Evolutionary conservation across 2,797 vertebrate genomes (phyloP), one percentile per base, ranked within the genome.

Genomic region (Balearica regulorum): DNA sequence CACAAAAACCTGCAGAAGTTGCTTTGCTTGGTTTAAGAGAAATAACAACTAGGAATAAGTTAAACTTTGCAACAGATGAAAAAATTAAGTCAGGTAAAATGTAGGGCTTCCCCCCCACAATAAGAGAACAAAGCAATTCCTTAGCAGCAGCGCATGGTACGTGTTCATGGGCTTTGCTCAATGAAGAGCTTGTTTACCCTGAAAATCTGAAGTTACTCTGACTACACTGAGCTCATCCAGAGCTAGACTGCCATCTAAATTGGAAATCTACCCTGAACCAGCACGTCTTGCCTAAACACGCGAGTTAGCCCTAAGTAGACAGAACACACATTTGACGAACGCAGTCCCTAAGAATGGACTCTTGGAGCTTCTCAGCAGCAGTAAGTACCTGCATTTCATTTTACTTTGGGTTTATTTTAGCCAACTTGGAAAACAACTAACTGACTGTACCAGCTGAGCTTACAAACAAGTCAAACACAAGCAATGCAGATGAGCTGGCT

Each of bases 221-320:
- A 95, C 68, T 90, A 48, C 89, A 83, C 75, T 89, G 92, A 97
- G 94, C 96, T 96, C 91, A 95, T 85, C 82, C 84, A 78, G 53
- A 92, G 43, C 61, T 19, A 75, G 89, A 92, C 0, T 75, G 41
- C 24, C 94, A 96, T 96, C 96, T 81, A 28, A 61, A 68, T 6
- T 95, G 94, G 95, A 96, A 68, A 96, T 89, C 96, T 96, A 92
- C 92, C 72, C 91, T 91, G 76, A 75, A 25, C 84, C 82, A 93
- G 71, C 29, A 14, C 1, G 2, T n/a, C 92, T 80, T 96, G 96
- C 91, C 96, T 71, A 51, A 96, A 92, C 95, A 78, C 7, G 96
- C 2, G 26, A 68, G 72, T 24, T 87, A 85, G 82, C 60, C 89
- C 64, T 68, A 81, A 46, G 91, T 15, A 95, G 93, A 94, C 69